These are phyloP conservation scores for Hololepta plana DNA, from an alignment of 2,888 invertebrate genomes.

Conservation along the genomic window DNA sequence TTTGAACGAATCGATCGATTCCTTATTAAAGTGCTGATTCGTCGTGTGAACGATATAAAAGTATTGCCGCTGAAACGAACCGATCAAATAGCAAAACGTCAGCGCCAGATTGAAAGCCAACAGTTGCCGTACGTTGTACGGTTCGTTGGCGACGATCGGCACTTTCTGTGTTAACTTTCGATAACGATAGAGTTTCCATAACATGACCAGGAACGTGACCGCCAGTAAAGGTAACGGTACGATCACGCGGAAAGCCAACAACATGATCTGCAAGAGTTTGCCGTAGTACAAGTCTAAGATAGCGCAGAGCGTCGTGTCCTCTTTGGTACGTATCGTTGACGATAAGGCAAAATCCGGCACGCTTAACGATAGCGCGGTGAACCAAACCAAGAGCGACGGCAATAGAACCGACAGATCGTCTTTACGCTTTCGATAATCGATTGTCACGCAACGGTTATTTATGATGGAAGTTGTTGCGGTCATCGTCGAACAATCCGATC, in stretches of 20 bases:
- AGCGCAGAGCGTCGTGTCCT: conserved; percentile 29
- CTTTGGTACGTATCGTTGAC: conserved; percentile 21
- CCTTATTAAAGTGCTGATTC: conserved; percentile 10
- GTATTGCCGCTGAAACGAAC: conserved; percentile 19
- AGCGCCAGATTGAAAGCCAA: conserved; percentile 18
- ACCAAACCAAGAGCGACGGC: conserved; percentile 38
- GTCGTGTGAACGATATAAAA: conserved; percentile 16
- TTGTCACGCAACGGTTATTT: too few relatives aligned
- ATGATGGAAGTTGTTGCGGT: too few relatives aligned
- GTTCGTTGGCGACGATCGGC: conserved; percentile 17
- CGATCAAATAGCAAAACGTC: conserved; percentile 16
- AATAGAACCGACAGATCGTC: conserved; percentile 30
- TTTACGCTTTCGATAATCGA: conserved; percentile 32
- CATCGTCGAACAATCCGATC: conserved; percentile 26
- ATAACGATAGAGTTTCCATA: conserved; percentile 17
- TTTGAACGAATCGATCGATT: conserved; percentile 15
- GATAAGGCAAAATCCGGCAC: conserved; percentile 39
- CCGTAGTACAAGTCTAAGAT: conserved; percentile 33
- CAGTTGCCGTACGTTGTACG: conserved; percentile 15
- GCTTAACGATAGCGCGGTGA: conserved; percentile 36
- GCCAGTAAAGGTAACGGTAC: conserved; percentile 17
- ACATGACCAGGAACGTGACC: conserved; percentile 16
- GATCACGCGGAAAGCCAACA: conserved; percentile 18
- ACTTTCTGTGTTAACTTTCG: too few relatives aligned
- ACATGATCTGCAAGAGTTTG: conserved; percentile 17